A percentile compares a stretch with the other conserved stretches of the same genome.
Evolutionary conservation across 2,797 vertebrate species (phyloP).

Genomic region (Galagoides demidoff): DNA sequence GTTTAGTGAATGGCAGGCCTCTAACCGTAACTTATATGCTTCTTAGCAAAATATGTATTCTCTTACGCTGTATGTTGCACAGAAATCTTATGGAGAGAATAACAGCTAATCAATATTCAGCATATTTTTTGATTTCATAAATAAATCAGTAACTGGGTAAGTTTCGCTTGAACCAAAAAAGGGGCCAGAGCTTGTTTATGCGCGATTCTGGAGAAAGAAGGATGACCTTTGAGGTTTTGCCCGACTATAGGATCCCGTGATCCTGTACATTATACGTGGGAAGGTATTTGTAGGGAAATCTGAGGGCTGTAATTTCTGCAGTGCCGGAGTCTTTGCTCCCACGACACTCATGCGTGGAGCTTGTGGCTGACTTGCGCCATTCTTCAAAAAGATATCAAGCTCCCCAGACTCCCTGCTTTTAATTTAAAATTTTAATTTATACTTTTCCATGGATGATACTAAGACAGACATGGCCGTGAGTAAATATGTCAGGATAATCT

Average conservation of each 20-base stretch:
- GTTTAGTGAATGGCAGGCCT: background rate
- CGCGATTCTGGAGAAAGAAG: conserved; percentile 26
- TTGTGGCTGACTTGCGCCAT: conserved; percentile 67
- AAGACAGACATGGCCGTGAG: conserved; percentile 44
- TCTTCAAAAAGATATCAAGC: conserved; percentile 81
- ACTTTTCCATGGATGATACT: conserved; percentile 58
- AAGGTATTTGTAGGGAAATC: conserved; percentile 56
- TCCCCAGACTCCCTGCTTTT: conserved; percentile 74
- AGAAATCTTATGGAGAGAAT: background rate
- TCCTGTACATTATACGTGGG: conserved; percentile 2
- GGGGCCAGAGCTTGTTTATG: background rate
- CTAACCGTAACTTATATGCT: background rate
- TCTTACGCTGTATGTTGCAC: background rate
- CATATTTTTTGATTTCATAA: conserved; percentile 34
- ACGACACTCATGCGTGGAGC: conserved; percentile 23
- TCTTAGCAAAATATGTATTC: conserved; percentile 53
- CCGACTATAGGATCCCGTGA: conserved; percentile 25
- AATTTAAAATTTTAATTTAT: conserved; percentile 77
- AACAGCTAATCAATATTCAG: conserved; percentile 42
- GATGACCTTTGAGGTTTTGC: conserved; percentile 25
- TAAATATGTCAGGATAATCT: conserved; percentile 81
- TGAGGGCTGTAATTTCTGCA: conserved; percentile 64
- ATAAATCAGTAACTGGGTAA: conserved; percentile 38
- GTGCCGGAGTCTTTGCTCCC: conserved; percentile 62
- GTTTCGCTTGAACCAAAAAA: background rate